Percentiles rank a stretch among this genome's conserved stretches.
phyloP scores from a whole-genome alignment of 2,113 vertebrate species.

The Ciconia boyciana region DNA sequence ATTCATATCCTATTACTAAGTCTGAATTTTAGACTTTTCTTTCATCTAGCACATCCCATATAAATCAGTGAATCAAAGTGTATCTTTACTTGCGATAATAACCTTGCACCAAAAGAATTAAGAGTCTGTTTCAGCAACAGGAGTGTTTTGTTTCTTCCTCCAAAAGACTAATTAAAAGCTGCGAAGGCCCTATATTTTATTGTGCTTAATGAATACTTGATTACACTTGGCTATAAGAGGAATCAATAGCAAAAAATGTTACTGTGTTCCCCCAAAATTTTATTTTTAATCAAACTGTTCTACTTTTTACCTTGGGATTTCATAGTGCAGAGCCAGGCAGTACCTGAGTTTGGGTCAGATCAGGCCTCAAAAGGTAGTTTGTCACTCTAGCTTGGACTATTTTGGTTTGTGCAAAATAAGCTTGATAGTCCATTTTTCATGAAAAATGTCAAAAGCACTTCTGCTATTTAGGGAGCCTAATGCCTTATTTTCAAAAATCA shows the following conservation, averaged over 20 bases:
- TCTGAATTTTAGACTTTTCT: background rate
- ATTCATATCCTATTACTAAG: background rate
- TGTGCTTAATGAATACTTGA: background rate
- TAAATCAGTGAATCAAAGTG: background rate
- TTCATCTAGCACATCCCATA: background rate
- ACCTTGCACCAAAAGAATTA: background rate
- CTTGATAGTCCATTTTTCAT: background rate
- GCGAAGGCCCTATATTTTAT: background rate
- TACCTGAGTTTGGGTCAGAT: background rate
- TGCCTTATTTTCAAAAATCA: background rate
- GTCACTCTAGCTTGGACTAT: background rate
- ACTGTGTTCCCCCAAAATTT: background rate
- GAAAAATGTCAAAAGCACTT: background rate
- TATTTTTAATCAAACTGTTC: background rate
- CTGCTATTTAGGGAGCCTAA: background rate
- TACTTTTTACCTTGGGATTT: background rate
- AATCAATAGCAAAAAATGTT: background rate
- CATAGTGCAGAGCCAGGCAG: background rate
- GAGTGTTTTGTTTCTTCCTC: background rate
- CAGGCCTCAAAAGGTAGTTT: background rate
- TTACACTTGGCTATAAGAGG: background rate
- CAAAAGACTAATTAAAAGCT: background rate
- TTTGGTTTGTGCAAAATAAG: background rate
- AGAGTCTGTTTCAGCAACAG: background rate
- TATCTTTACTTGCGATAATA: background rate